These are phyloP conservation scores for Callimorpha dominula DNA, from an alignment of 2,888 invertebrate genomes.

Conservation along the genomic window DNA sequence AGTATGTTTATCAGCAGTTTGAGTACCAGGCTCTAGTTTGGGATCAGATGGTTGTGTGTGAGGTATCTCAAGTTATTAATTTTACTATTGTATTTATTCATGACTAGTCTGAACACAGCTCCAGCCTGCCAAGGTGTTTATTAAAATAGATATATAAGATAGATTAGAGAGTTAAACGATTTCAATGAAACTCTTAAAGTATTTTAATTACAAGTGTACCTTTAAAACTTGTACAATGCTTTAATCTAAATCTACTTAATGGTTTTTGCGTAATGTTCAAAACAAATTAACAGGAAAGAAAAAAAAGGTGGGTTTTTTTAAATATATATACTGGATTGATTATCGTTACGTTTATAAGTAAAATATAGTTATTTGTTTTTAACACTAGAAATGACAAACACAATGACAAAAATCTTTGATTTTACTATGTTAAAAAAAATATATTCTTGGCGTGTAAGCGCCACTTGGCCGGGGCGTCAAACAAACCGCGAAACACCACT, in stretches of 20 bases:
- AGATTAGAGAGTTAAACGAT: neutral
- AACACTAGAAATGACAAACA: too few species aligned
- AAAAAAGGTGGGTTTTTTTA: too few species aligned
- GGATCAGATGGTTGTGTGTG: too few species aligned
- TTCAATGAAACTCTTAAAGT: neutral
- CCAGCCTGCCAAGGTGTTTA: neutral
- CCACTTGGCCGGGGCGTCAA: slow-evolving; percentile 43
- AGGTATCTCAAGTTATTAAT: too few species aligned
- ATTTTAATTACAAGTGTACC: neutral
- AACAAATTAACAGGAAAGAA: too few species aligned
- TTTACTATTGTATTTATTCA: neutral
- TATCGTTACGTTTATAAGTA: too few species aligned
- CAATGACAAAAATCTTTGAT: slow-evolving; percentile 27
- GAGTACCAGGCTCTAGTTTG: too few species aligned
- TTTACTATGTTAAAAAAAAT: slow-evolving; percentile 42
- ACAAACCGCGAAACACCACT: slow-evolving; percentile 75
- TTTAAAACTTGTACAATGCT: too few species aligned
- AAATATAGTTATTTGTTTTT: too few species aligned
- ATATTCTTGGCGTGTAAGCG: slow-evolving; percentile 29
- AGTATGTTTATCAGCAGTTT: neutral
- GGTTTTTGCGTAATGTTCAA: too few species aligned
- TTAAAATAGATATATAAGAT: neutral
- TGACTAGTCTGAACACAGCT: neutral
- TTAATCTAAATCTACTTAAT: too few species aligned
- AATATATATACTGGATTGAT: too few species aligned